Base-by-base conservation (phyloP, 2,797 vertebrate species). In the Champsocephalus esox region DNA sequence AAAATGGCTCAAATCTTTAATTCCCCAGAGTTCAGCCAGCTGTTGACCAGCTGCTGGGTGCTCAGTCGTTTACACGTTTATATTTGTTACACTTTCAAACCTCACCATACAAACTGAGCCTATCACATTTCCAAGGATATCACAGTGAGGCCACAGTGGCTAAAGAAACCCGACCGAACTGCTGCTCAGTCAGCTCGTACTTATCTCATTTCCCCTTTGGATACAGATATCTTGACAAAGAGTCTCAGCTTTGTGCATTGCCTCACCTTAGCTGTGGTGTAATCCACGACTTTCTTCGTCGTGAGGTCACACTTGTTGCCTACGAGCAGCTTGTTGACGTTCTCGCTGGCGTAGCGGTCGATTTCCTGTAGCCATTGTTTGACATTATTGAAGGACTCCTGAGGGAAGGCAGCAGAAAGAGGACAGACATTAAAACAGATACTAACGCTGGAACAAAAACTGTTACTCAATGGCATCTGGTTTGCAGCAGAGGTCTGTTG, bases 301-400 rank as follows among this genome's bases (percentile, higher is more conserved):
- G 97, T 98, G 83, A 98, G 95, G 92, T 98, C 97, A 84, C 96
- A 97, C 86, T 98, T 98, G 96, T 98, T 98, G 82, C 97, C 97
- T 87, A 98, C 97, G 87, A 98, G 95, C 92, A 98, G 95, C 94
- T 98, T 98, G 95, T 98, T 98, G 92, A 98, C 97, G 3, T 98
- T 98, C 94, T 98, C 97, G 84, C 97, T 98, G 95, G 97, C 97
- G 45, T 98, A 98, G 75, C 97, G 97, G 86, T 98, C 97, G 87
- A 98, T 98, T 95, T 98, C 97, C 93, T 98, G 97, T 76, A 98
- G 96, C 97, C 97, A 98, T 94, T 98, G 97, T 86, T 98, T 98
- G 81, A 98, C 97, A 44, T 98, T 98, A 84, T 98, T 98, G 93
- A 98, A 98, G 62, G 97, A 98, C 91, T 98, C 97, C 97, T 98